Evolutionary conservation across 2,113 vertebrate species (phyloP).

Genomic region (Oreocharis arfaki): DNA sequence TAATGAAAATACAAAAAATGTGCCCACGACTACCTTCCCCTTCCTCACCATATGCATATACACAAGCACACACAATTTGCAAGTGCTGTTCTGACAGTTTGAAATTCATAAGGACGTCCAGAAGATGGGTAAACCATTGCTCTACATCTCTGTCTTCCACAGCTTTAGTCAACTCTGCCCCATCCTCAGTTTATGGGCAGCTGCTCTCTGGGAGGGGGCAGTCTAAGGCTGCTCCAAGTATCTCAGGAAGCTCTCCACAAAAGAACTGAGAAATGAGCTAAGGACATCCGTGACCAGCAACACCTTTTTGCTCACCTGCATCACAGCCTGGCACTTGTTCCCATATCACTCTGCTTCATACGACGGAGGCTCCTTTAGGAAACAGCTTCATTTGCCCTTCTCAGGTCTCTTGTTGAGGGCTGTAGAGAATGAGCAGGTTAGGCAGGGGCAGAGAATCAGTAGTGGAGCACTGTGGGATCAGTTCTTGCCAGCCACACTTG

Average conservation of each 20-base stretch:
- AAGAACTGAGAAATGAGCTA: neutral
- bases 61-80: neutral
- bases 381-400: neutral
- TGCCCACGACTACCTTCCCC: neutral
- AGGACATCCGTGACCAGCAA: neutral
- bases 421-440: neutral
- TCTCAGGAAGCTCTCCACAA: neutral
- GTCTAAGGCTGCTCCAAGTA: neutral
- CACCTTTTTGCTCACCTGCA: neutral
- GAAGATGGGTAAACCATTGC: neutral
- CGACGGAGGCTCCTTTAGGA: neutral
- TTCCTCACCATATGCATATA: accelerated
- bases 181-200: neutral
- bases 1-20: neutral
- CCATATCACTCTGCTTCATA: neutral
- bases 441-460: neutral
- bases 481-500: accelerated
- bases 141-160: neutral
- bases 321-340: neutral
- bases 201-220: neutral
- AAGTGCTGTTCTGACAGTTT: neutral
- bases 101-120: neutral
- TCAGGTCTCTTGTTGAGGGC: neutral
- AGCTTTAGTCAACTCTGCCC: neutral
- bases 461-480: accelerated